phyloP scores from a whole-genome alignment of 1,140 invertebrate genomes.

The Drosophila asahinai region DNA sequence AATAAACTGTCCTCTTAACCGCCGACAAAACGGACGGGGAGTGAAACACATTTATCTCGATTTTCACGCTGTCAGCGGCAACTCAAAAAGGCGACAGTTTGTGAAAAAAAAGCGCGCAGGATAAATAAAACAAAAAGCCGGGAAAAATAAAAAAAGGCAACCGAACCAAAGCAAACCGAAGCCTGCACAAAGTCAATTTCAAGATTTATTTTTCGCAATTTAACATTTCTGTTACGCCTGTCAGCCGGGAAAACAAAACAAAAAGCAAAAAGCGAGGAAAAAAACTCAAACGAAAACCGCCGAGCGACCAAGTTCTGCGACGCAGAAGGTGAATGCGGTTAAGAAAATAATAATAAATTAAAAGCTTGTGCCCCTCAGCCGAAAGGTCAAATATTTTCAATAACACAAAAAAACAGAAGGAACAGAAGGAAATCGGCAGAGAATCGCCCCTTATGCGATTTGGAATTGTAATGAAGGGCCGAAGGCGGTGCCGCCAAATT shows the following conservation, averaged over 20 bases:
- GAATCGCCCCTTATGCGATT: conserved; percentile 26
- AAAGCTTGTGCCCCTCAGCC: conserved; percentile 40
- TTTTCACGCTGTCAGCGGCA: conserved; percentile 81
- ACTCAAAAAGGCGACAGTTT: conserved; percentile 82
- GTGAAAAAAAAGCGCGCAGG: conserved; percentile 51
- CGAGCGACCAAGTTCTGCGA: conserved; percentile 8
- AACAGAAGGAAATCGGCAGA: conserved; percentile 2
- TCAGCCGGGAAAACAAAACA: conserved; percentile 32
- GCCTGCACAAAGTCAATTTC: conserved; percentile 73
- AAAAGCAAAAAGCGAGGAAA: conserved; percentile 4
- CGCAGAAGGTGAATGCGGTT: conserved; percentile 55
- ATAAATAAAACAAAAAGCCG: conserved; percentile 45
- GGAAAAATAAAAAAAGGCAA: conserved; percentile 14
- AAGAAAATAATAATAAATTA: conserved; percentile 64
- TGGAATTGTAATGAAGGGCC: conserved; percentile 37
- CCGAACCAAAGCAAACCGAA: conserved; percentile 37
- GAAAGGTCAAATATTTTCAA: conserved; percentile 61
- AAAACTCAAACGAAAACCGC: conserved; percentile 29
- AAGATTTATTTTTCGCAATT: conserved; percentile 79
- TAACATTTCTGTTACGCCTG: conserved; percentile 73
- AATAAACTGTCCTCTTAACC: conserved; percentile 71
- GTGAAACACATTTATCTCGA: conserved; percentile 79
- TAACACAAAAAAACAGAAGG: conserved; percentile 24
- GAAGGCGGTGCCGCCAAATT: neutral
- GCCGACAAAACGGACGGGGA: conserved; percentile 31